A percentile compares a stretch with the other conserved stretches of the same genome.
phyloP scores from a whole-genome alignment of 92 coral and sea anemone species.

The Palythoa heliodiscus region DNA sequence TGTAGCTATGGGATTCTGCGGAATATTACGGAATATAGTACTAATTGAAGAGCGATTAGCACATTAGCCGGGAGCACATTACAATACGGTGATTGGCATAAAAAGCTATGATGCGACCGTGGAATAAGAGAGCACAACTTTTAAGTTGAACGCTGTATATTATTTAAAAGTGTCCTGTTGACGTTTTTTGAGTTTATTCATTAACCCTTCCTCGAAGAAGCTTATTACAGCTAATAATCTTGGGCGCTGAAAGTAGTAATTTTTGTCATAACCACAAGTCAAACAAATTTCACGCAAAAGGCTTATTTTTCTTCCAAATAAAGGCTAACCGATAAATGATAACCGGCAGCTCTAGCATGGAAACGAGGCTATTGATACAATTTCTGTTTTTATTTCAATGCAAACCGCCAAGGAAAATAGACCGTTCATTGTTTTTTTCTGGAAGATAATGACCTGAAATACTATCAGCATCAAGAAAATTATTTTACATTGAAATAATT shows the following conservation, averaged over 20 bases:
- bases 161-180: constrained; percentile 2
- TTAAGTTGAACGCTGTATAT: constrained; percentile 2
- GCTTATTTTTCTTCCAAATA: too few species aligned
- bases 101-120: constrained; percentile 1
- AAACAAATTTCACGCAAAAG: too few species aligned
- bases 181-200: constrained; percentile 1
- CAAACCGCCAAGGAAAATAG: too few species aligned
- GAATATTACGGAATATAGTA: background rate
- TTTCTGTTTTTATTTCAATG: too few species aligned
- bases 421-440: too few species aligned
- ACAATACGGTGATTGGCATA: constrained; percentile 3
- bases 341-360: too few species aligned
- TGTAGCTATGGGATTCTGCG: constrained; percentile 4
- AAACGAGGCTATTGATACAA: too few species aligned
- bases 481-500: constrained; percentile 1
- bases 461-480: constrained; percentile 3
- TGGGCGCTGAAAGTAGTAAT: constrained; percentile 4
- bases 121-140: constrained; percentile 3
- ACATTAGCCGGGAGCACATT: constrained; percentile 4
- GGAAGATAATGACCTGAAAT: background rate
- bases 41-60: constrained; percentile 3
- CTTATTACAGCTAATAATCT: constrained; percentile 1
- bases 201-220: constrained; percentile 4
- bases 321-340: too few species aligned
- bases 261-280: background rate